Evolutionary conservation across 2,113 vertebrate genomes (phyloP), one percentile per base, ranked within the genome.

Genomic region (Microtus montanus): DNA sequence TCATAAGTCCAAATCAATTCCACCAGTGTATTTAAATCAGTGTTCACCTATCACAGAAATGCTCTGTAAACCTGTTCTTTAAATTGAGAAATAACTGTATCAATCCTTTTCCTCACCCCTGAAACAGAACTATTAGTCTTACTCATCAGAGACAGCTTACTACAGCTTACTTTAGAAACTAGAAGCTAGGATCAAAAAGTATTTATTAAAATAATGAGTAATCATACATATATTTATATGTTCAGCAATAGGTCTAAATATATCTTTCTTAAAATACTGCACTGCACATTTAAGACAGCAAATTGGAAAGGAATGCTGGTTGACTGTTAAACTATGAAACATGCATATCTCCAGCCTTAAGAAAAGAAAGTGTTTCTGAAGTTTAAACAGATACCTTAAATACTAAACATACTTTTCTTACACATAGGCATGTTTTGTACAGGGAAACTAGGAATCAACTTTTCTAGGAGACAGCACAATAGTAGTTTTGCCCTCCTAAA

Each of bases 241-340:
- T 78, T 97, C 44, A 83, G 90, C 95, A 95, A 94, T 91, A 85
- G 28, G 38, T 70, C 93, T 95, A 97, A 97, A 96, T 95, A 96
- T 91, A 95, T 70, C 90, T 90, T 94, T 79, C 95, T 94, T 93
- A 97, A 97, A 96, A 96, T 96, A 97, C 58, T 58, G 52, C 47
- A 82, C 0, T 92, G 73, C 78, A 47, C 84, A 93, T 88, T 90
- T 49, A 90, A 91, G 89, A 90, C 91, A 88, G 30, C 52, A 94
- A 93, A 77, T 5, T 93, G 30, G 30, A 77, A 93, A 90, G 84
- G 91, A 94, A 89, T 77, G 85, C 0, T 80, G n/a, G 84, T 28
- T 89, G 79, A 92, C 38, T 74, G 68, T 63, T 82, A 91, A 95
- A 93, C 90, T 47, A 90, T 33, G 52, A 92, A 92, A 73, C 63